Base-by-base conservation (phyloP, 2,797 vertebrate genomes). In the Crenuchus spilurus region DNA sequence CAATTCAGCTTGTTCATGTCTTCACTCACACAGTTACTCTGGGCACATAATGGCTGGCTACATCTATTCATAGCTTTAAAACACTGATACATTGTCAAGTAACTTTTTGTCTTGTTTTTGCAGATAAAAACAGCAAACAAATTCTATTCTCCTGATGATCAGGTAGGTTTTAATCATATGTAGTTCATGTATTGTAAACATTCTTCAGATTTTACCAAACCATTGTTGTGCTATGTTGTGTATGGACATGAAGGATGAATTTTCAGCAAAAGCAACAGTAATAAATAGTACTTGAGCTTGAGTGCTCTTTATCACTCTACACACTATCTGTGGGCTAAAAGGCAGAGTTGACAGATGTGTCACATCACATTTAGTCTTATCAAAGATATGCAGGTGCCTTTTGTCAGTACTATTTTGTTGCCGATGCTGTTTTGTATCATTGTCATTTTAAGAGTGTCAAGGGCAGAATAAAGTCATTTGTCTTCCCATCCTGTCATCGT, bases 101-200 rank as follows among this genome's bases (percentile, higher is more conserved):
- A 8, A 57, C 2, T 70, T n/a, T 73, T 35, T 44, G 86, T 18
- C 86, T 86, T 68, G 76, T 84, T 74, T 2, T n/a, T n/a, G n/a
- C 83, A 95, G 94, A 91, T 94, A 82, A 93, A 94, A 86, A 90
- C 89, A 86, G 85, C 87, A 68, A 95, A 95, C 79, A 92, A 90
- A 85, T 89, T 90, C 86, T 90, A 85, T 78, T 91, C 93, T 80
- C 83, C 91, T 2, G 90, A 88, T 66, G 92, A 95, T 4, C 93
- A 95, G 94, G 94, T 95, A 91, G 11, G 31, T 48, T 9, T 70
- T 72, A 22, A 26, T 10, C n/a, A n/a, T n/a, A n/a, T n/a, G n/a
- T n/a, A n/a, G n/a, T n/a, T n/a, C n/a, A n/a, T n/a, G n/a, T n/a
- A n/a, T n/a, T n/a, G n/a, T n/a, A n/a, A n/a, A n/a, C n/a, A n/a